Evolutionary conservation across 1,140 invertebrate species (phyloP).

Genomic region (Drosophila parvula): DNA sequence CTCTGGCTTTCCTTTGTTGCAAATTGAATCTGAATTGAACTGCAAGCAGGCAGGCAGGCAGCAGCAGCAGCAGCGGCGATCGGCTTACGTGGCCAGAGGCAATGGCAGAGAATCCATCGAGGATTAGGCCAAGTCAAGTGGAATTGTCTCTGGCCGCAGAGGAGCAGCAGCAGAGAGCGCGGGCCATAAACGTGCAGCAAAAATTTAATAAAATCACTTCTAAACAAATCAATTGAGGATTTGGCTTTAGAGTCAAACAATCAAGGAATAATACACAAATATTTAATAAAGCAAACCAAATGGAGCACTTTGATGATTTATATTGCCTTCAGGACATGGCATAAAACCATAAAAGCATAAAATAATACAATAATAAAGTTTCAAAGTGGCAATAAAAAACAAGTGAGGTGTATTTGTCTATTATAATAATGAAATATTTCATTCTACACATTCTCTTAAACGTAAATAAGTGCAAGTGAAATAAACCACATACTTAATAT

Average conservation of each 20-base stretch:
- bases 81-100: conserved; percentile 63
- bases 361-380: not conserved
- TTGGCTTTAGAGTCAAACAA: not conserved
- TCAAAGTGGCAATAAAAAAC: not conserved
- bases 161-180: not conserved
- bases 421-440: no score
- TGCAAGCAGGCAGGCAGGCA: conserved; percentile 20
- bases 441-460: no score
- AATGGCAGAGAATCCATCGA: conserved; percentile 45
- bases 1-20: conserved; percentile 63
- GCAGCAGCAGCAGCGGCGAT: conserved; percentile 12
- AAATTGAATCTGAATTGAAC: conserved; percentile 71
- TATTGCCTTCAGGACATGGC: not conserved
- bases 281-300: not conserved
- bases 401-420: no score
- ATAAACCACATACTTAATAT: no score
- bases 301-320: not conserved
- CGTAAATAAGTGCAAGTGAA: no score
- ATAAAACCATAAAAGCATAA: not conserved
- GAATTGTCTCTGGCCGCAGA: conserved; percentile 33
- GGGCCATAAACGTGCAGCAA: conserved; percentile 6
- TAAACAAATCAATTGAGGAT: conserved; percentile 2
- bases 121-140: conserved; percentile 60
- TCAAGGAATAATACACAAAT: not conserved
- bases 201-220: conserved; percentile 11